Conservation (phyloP, 2,888 invertebrate species). For the Icerya purchasi region DNA sequence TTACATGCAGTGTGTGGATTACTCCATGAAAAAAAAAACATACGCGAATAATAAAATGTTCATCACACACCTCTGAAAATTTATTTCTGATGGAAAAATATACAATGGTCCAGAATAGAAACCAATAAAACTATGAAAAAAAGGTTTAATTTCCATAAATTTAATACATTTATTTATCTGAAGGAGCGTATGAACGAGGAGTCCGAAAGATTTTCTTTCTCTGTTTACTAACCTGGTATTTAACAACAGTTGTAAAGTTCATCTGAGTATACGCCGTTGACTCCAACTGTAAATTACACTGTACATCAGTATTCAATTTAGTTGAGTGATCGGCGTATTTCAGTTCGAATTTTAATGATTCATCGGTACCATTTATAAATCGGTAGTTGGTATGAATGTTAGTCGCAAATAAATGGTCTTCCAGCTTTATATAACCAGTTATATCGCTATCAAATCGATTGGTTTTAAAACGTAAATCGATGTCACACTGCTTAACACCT, state of each 20-base stretch:
- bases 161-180: too few species aligned
- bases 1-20: too few species aligned
- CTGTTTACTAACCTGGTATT: constrained; percentile 37
- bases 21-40: too few species aligned
- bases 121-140: too few species aligned
- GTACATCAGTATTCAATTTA: constrained; percentile 34
- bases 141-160: too few species aligned
- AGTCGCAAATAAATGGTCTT: constrained; percentile 31
- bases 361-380: constrained; percentile 31
- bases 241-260: constrained; percentile 41
- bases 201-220: too few species aligned
- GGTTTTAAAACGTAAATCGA: constrained; percentile 53
- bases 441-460: constrained; percentile 49
- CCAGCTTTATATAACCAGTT: constrained; percentile 44
- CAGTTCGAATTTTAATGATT: constrained; percentile 19
- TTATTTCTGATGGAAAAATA: too few species aligned
- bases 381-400: constrained; percentile 44
- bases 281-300: constrained; percentile 42
- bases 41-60: too few species aligned
- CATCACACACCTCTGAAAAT: too few species aligned
- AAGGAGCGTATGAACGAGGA: too few species aligned
- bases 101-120: too few species aligned
- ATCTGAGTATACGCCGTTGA: constrained; percentile 55
- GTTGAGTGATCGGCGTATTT: constrained; percentile 32
- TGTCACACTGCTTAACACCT: constrained; percentile 52